Evolutionary conservation across 2,888 invertebrate genomes (phyloP).

Genomic region (Parthenolecanium corni): DNA sequence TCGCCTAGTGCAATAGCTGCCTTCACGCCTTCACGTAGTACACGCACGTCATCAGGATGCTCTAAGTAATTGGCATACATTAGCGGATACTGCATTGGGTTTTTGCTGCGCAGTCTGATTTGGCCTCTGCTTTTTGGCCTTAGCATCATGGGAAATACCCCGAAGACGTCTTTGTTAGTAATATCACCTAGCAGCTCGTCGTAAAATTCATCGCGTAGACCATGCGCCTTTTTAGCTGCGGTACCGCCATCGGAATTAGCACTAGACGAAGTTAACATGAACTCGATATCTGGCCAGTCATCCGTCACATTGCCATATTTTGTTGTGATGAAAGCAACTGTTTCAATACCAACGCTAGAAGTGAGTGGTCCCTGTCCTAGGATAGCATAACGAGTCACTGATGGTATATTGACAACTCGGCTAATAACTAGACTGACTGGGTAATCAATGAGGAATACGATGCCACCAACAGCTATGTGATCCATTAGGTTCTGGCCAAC

Average conservation of each 20-base stretch:
- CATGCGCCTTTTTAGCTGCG: conserved; percentile 60
- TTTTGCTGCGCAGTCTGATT: conserved; percentile 53
- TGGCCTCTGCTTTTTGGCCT: conserved; percentile 76
- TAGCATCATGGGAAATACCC: conserved; percentile 78
- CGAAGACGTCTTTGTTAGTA: conserved; percentile 63
- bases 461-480: conserved; percentile 76
- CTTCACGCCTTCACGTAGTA: conserved; percentile 74
- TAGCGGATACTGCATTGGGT: conserved; percentile 67
- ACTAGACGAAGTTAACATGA: conserved; percentile 74
- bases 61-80: conserved; percentile 86
- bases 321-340: conserved; percentile 75
- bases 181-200: conserved; percentile 60
- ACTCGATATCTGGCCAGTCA: conserved; percentile 86
- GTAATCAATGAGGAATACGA: conserved; percentile 67
- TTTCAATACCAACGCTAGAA: conserved; percentile 74
- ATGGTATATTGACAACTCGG: conserved; percentile 68
- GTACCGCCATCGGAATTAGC: conserved; percentile 75
- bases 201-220: conserved; percentile 69
- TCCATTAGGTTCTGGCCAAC: conserved; percentile 81
- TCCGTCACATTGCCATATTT: conserved; percentile 76
- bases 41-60: conserved; percentile 70
- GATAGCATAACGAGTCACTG: conserved; percentile 69
- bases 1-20: conserved; percentile 63
- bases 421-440: conserved; percentile 69
- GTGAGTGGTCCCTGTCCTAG: conserved; percentile 79